Evolutionary conservation across 2,888 invertebrate species (phyloP), one percentile per base, ranked within the genome.

Genomic region (Frankliniella fusca): DNA sequence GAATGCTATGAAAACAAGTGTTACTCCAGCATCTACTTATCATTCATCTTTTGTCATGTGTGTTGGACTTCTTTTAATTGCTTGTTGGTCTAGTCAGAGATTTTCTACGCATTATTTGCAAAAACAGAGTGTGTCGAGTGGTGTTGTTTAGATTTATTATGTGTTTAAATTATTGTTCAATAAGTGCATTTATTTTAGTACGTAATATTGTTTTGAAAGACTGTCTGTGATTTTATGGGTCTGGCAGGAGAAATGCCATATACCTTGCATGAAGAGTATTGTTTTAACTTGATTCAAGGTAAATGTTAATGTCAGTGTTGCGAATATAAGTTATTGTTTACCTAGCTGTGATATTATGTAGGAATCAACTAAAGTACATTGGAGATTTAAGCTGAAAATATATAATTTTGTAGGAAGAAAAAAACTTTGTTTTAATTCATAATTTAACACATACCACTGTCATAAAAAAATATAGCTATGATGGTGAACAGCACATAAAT

Each of bases 21-120:
- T 12, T 27, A 76, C 12, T 76, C 70, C 70, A 76, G n/a, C 70
- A 27, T n/a, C 70, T 23, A 76, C 12, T 27, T 76, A 76, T 27
- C 70, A 76, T 23, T 76, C 70, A 10, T 76, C 70, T 12, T 76
- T 76, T 76, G 70, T 76, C 8, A 76, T 76, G 70, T 76, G 70
- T 76, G 70, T 76, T 10, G 70, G 23, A 8, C 70, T 76, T 27
- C 70, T 76, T 9, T 0, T 76, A 76, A 27, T 76, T 23, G 70
- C 70, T 27, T 76, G 70, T 76, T 76, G 70, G 70, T 76, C 70
- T 76, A 76, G 70, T 76, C 70, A 76, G 70, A 76, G 70, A 76
- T 76, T 76, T 76, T 23, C 70, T 2, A 2, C 12, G 27, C 70
- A 76, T 27, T 76, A 76, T 9, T 76, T 27, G 9, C 70, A 8